phyloP scores from a whole-genome alignment of 1,140 invertebrate species.

The Protaetia brevitarsis region DNA sequence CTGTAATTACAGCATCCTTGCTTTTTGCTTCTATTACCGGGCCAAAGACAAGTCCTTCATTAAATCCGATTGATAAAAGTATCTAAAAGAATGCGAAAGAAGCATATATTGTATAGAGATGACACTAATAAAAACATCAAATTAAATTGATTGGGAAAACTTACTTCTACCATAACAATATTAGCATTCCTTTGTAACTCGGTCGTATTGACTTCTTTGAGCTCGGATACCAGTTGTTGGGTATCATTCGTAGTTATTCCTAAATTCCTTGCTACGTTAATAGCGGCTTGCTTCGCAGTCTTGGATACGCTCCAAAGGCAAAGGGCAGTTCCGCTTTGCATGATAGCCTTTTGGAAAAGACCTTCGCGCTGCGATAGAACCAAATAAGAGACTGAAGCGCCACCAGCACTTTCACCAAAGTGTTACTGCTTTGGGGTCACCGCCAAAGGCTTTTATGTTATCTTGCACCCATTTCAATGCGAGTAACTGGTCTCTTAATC shows the following conservation, averaged over 20 bases:
- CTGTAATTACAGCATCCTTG: not conserved
- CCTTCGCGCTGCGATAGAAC: not conserved
- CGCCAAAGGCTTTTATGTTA: conserved; percentile 14
- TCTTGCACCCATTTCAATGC: conserved; percentile 18
- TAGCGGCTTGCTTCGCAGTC: not conserved
- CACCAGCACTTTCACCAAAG: conserved; percentile 23
- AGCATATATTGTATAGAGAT: not conserved
- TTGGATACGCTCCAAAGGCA: not conserved
- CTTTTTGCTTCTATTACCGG: not conserved
- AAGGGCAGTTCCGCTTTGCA: not conserved
- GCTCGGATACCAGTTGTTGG: not conserved
- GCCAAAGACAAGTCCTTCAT: not conserved
- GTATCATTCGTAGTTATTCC: not conserved
- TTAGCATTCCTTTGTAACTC: not conserved
- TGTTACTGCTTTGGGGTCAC: conserved; percentile 9
- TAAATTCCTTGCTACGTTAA: not conserved
- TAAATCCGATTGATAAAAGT: not conserved
- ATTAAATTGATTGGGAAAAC: not conserved
- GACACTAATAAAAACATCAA: not conserved
- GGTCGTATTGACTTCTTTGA: not conserved
- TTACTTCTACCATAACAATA: not conserved
- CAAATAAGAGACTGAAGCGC: conserved; percentile 17
- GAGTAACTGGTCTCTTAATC: conserved; percentile 16
- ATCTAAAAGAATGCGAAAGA: not conserved
- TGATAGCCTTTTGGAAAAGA: not conserved